A percentile compares a stretch with the other conserved stretches of the same genome.
phyloP scores from a whole-genome alignment of 2,797 vertebrate species.

The Pseudochirops cupreus region DNA sequence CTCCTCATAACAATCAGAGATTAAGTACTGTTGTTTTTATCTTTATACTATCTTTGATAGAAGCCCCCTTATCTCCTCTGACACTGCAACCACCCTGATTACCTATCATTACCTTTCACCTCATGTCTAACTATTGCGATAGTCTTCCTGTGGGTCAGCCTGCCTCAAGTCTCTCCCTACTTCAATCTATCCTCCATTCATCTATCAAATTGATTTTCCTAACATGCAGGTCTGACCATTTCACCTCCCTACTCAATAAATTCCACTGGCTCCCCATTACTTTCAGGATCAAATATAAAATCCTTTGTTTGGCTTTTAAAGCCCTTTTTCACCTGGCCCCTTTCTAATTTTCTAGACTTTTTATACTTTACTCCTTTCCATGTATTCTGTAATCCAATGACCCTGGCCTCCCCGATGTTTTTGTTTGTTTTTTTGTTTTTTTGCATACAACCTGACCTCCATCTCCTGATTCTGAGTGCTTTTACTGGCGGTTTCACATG shows the following conservation, averaged over 20 bases:
- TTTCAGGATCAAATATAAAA: background rate
- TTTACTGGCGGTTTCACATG: background rate
- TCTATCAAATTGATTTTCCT: background rate
- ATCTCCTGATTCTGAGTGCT: background rate
- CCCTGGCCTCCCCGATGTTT: background rate
- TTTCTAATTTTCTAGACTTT: background rate
- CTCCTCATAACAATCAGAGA: background rate
- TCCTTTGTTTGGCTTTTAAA: background rate
- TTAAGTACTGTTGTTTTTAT: background rate
- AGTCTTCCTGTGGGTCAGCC: background rate
- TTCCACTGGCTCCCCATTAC: background rate
- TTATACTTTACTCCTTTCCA: background rate
- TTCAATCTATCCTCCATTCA: background rate
- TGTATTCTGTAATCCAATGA: background rate
- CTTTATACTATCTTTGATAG: background rate
- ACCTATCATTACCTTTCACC: background rate
- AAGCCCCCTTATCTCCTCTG: background rate
- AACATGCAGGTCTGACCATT: background rate
- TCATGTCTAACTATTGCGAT: background rate
- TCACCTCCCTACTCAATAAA: background rate
- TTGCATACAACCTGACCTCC: background rate
- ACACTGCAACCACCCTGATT: background rate
- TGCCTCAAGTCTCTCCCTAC: background rate
- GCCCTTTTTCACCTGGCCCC: background rate
- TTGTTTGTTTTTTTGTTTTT: background rate